These are phyloP conservation scores for Caerostris darwini DNA, from an alignment of 1,140 invertebrate genomes.

Conservation along the genomic window DNA sequence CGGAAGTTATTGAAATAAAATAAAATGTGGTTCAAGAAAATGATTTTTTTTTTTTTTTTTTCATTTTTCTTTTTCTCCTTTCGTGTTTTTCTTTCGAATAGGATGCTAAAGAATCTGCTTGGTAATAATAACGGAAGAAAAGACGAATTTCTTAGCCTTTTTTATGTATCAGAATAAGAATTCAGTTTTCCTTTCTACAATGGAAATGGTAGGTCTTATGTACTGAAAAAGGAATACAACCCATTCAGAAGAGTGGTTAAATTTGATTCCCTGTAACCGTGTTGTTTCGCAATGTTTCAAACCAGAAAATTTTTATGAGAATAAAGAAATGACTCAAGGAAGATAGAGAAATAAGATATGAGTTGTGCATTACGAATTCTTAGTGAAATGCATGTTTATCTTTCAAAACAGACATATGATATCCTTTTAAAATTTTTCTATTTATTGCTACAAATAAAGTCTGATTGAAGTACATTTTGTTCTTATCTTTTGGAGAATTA, in stretches of 20 bases:
- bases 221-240: background rate
- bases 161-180: background rate
- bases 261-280: constrained; percentile 30
- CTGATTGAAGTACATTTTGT: no score
- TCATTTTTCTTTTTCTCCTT: background rate
- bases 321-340: no score
- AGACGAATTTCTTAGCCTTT: background rate
- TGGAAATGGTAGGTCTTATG: background rate
- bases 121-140: constrained; percentile 23
- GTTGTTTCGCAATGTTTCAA: background rate
- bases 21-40: constrained; percentile 62
- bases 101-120: constrained; percentile 30
- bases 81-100: constrained; percentile 47
- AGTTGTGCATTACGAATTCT: no score
- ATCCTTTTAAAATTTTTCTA: no score
- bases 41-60: constrained; percentile 29
- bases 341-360: no score
- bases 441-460: no score
- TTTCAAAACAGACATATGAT: no score
- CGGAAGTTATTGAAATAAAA: constrained; percentile 1
- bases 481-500: no score
- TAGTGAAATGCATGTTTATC: no score
- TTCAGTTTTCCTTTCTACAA: constrained; percentile 36
- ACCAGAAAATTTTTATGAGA: no score
- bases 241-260: constrained; percentile 42